Percentiles rank a stretch among this genome's conserved stretches.
These are phyloP conservation scores for Intellagama lesueurii DNA, from an alignment of 2,797 vertebrate genomes.

Conservation along the genomic window DNA sequence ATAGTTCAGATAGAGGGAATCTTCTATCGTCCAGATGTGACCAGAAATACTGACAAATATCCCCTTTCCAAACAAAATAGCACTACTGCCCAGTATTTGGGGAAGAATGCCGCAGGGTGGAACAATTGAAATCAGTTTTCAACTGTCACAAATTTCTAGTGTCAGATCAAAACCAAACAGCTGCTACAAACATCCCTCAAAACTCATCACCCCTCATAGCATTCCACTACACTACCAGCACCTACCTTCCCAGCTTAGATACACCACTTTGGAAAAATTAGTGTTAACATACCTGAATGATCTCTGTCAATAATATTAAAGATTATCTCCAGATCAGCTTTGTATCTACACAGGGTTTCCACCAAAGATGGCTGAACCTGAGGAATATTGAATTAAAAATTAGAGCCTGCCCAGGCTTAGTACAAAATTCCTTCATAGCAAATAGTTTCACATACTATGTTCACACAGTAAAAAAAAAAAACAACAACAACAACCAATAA, in stretches of 20 bases:
- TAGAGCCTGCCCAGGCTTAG: conserved; percentile 40
- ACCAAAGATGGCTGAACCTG: conserved; percentile 88
- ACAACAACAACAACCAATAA: too few relatives aligned
- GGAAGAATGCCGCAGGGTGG: too few relatives aligned
- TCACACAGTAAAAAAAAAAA: neutral
- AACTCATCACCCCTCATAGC: neutral
- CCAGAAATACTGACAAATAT: too few relatives aligned
- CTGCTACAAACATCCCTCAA: neutral
- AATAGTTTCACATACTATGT: neutral
- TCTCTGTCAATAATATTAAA: conserved; percentile 96
- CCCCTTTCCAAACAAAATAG: too few relatives aligned
- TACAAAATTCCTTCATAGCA: neutral
- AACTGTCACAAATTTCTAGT: too few relatives aligned
- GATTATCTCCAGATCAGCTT: conserved; percentile 92
- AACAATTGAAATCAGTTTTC: too few relatives aligned
- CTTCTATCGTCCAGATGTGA: too few relatives aligned
- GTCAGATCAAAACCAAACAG: neutral
- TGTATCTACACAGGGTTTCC: conserved; percentile 92
- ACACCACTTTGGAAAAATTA: neutral
- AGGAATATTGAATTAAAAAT: conserved; percentile 60
- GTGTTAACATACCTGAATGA: conserved; percentile 85
- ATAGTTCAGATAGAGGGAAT: too few relatives aligned
- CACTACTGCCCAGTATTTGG: too few relatives aligned
- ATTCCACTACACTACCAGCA: neutral
- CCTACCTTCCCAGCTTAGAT: neutral